A percentile compares a stretch with the other conserved stretches of the same genome.
Evolutionary conservation across 2,113 vertebrate genomes (phyloP).

Genomic region (Aptenodytes patagonicus): DNA sequence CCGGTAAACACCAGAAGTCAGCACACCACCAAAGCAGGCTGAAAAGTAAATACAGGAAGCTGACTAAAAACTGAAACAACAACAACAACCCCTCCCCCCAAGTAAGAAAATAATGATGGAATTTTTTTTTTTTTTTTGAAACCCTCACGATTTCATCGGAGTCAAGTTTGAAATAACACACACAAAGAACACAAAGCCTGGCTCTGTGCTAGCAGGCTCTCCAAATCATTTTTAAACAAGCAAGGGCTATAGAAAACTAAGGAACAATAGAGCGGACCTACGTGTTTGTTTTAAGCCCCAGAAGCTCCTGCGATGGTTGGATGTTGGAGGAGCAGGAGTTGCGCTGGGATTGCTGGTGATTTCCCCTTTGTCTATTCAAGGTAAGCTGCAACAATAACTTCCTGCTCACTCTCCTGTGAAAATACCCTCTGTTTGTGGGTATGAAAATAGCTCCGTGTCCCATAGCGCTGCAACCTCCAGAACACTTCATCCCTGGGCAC

Average conservation of each 20-base stretch:
- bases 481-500: background rate
- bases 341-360: background rate
- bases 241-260: background rate
- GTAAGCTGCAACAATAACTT: slow-evolving; percentile 30
- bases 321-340: background rate
- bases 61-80: slow-evolving; percentile 63
- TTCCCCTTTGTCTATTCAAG: slow-evolving; percentile 54
- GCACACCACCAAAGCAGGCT: slow-evolving; percentile 30
- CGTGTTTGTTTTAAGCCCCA: background rate
- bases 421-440: slow-evolving; percentile 3
- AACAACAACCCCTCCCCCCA: slow-evolving; percentile 32
- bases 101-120: slow-evolving; percentile 44
- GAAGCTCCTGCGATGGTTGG: background rate
- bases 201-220: background rate
- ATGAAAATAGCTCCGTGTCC: background rate
- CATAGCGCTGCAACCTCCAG: background rate
- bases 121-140: background rate
- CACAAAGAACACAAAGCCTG: background rate
- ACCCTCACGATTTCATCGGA: slow-evolving; percentile 28
- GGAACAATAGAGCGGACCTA: background rate
- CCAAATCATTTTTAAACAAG: background rate
- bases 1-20: slow-evolving; percentile 66
- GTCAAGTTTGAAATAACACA: slow-evolving; percentile 8
- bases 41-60: slow-evolving; percentile 76
- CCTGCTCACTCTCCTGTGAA: slow-evolving; percentile 18